Percentiles rank a stretch among this genome's conserved stretches.
These are phyloP conservation scores for Drosophila falleni DNA, from an alignment of 2,888 invertebrate genomes.

Conservation along the genomic window DNA sequence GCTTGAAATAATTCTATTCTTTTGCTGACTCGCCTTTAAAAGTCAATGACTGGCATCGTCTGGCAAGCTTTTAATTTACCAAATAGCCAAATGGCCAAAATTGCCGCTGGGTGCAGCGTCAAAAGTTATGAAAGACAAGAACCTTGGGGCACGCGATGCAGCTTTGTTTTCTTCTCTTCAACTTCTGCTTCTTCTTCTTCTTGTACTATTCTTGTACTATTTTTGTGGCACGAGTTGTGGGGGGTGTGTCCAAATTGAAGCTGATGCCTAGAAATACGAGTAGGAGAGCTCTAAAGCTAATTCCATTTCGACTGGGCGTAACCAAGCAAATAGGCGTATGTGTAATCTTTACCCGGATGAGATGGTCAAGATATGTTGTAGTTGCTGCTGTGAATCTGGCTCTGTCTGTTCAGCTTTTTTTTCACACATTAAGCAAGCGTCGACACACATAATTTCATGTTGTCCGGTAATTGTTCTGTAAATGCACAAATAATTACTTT, in stretches of 20 bases:
- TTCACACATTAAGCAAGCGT: constrained; percentile 75
- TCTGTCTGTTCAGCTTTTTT: constrained; percentile 38
- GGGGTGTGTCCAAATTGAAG: constrained; percentile 51
- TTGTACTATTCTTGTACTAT: background rate
- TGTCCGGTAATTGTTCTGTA: constrained; percentile 80
- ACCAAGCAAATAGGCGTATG: constrained; percentile 65
- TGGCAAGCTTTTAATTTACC: constrained; percentile 48
- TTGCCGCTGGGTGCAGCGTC: constrained; percentile 57
- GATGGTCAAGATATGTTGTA: constrained; percentile 37
- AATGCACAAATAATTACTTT: constrained; percentile 80
- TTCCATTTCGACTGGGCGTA: constrained; percentile 44
- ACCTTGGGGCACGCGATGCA: constrained; percentile 58
- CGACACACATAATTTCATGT: constrained; percentile 78
- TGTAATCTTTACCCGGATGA: constrained; percentile 72
- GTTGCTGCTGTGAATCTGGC: constrained; percentile 15
- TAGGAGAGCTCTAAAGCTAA: constrained; percentile 28
- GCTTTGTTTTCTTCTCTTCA: constrained; percentile 17
- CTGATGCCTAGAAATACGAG: background rate
- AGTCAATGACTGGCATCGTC: constrained; percentile 45
- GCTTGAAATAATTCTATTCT: constrained; percentile 23
- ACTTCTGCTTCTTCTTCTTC: background rate
- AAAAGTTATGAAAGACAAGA: constrained; percentile 53
- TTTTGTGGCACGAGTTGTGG: constrained; percentile 19
- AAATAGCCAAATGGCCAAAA: constrained; percentile 35
- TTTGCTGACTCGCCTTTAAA: constrained; percentile 38